A percentile compares a stretch with the other conserved stretches of the same genome.
These are phyloP conservation scores for Crotalus tigris DNA, from an alignment of 2,113 vertebrate genomes.

Conservation along the genomic window DNA sequence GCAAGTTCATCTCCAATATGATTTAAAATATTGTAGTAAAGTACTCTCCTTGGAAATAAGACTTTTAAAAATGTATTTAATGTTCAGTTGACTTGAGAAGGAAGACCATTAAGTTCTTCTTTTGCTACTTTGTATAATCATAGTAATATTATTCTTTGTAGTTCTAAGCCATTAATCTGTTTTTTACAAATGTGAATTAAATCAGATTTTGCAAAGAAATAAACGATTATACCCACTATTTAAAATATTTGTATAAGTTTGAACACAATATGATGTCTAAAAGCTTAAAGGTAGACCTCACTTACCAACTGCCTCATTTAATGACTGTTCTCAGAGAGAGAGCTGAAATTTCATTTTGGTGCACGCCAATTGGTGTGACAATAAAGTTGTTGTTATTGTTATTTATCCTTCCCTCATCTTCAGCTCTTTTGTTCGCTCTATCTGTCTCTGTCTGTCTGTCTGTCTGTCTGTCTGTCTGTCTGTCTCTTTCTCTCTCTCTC, in stretches of 20 bases:
- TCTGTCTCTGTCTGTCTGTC: no score
- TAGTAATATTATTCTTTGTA: conserved; percentile 45
- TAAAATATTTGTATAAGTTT: conserved; percentile 18
- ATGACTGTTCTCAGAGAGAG: no score
- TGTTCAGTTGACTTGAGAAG: conserved; percentile 60
- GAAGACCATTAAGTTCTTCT: conserved; percentile 54
- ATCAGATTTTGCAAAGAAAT: conserved; percentile 16
- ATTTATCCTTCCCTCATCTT: no score
- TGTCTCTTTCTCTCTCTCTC: no score
- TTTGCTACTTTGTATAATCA: conserved; percentile 48
- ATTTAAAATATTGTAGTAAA: conserved; percentile 63
- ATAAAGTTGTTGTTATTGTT: no score
- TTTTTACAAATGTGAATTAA: conserved; percentile 47
- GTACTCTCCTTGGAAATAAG: conserved; percentile 59
- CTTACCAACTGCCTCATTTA: neutral
- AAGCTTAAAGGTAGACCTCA: conserved; percentile 4
- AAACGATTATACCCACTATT: conserved; percentile 8
- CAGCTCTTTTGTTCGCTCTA: no score
- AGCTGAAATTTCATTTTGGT: no score
- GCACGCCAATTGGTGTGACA: no score
- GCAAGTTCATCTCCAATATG: conserved; percentile 55
- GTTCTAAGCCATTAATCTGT: conserved; percentile 47
- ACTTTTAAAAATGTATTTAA: conserved; percentile 65
- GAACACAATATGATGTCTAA: conserved; percentile 16
- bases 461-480: no score